These are phyloP conservation scores for Rhinopomastus cyanomelas DNA, from an alignment of 2,113 vertebrate species.

Conservation along the genomic window DNA sequence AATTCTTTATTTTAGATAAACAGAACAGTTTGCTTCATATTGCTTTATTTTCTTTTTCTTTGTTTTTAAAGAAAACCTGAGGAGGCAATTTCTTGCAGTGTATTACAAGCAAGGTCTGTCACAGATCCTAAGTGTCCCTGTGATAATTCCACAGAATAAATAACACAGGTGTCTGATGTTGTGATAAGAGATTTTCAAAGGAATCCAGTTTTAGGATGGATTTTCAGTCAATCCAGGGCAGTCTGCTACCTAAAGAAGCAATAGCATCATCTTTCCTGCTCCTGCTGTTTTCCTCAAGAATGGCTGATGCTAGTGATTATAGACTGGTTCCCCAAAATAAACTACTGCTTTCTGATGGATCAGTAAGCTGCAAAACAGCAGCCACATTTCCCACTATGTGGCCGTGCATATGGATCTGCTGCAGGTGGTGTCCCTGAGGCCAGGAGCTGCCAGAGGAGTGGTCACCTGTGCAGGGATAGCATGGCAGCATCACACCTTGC, in stretches of 20 bases:
- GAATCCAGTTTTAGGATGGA: background rate
- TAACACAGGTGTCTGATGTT: background rate
- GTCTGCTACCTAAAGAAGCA: background rate
- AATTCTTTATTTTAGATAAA: background rate
- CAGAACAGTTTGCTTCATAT: background rate
- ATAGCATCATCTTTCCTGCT: background rate
- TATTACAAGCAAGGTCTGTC: background rate
- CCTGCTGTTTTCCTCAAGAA: background rate
- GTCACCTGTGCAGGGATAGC: background rate
- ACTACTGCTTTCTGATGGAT: background rate
- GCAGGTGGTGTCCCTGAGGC: background rate
- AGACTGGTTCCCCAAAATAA: background rate
- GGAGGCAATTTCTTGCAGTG: background rate
- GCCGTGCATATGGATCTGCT: background rate
- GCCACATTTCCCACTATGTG: rapidly evolving
- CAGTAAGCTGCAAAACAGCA: background rate
- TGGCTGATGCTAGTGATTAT: background rate
- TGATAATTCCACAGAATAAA: background rate
- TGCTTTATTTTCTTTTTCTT: background rate
- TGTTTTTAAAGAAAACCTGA: background rate
- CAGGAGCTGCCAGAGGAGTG: background rate
- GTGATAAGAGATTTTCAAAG: background rate
- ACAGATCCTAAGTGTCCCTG: background rate
- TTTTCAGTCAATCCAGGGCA: background rate
- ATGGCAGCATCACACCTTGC: background rate